Conservation (phyloP, 2,797 vertebrate species). For the Cynodonichthys magdalenae region DNA sequence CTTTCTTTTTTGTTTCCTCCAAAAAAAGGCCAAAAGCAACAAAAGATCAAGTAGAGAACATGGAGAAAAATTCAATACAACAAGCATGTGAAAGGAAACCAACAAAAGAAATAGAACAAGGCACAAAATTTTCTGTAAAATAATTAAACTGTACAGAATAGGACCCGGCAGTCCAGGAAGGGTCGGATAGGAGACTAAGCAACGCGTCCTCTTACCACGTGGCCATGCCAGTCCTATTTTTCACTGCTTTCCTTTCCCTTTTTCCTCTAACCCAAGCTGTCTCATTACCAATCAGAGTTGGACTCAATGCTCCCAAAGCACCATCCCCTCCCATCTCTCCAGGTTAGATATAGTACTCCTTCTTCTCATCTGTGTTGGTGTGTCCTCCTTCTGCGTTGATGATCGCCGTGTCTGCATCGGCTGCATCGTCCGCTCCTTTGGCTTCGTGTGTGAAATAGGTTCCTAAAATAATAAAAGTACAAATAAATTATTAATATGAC, state of each 20-base stretch:
- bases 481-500: constrained; percentile 42
- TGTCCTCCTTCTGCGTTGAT: constrained; percentile 99
- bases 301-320: constrained; percentile 61
- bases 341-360: constrained; percentile 98
- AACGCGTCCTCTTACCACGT: constrained; percentile 58
- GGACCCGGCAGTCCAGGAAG: constrained; percentile 85
- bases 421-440: constrained; percentile 99
- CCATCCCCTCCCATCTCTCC: constrained; percentile 65
- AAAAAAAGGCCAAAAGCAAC: constrained; percentile 60
- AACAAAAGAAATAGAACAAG: constrained; percentile 92
- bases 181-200: constrained; percentile 90
- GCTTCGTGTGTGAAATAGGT: constrained; percentile 99
- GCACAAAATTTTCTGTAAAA: constrained; percentile 99
- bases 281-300: constrained; percentile 83
- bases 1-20: constrained; percentile 25
- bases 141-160: constrained; percentile 93
- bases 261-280: constrained; percentile 67
- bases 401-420: constrained; percentile 98
- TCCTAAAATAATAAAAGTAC: constrained; percentile 76
- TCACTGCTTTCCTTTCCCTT: constrained; percentile 38
- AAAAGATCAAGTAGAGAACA: constrained; percentile 70
- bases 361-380: constrained; percentile 99
- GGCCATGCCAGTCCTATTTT: constrained; percentile 78
- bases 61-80: constrained; percentile 55
- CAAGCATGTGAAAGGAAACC: constrained; percentile 62